Evolutionary conservation across 2,888 invertebrate species (phyloP).

Genomic region (Panzeria rudis): DNA sequence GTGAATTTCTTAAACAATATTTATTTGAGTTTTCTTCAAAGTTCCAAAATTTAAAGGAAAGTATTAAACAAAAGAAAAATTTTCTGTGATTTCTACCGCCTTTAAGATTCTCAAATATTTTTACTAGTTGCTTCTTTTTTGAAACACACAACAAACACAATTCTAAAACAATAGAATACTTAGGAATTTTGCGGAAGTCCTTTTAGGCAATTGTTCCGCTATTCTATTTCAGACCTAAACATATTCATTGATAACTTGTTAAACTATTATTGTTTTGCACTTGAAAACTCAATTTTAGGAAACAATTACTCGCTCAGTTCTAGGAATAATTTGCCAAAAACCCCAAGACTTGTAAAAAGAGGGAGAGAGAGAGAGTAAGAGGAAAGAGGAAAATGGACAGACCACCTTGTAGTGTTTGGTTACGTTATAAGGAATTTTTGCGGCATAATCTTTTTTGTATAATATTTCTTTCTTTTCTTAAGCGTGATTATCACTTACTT

Average conservation of each 20-base stretch:
- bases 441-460: conserved; percentile 63
- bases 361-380: neutral
- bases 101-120: conserved; percentile 7
- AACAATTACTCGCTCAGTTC: conserved; percentile 45
- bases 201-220: conserved; percentile 65
- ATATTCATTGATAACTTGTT: conserved; percentile 72
- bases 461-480: conserved; percentile 18
- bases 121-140: conserved; percentile 29
- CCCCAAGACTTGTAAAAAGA: neutral
- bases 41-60: conserved; percentile 31
- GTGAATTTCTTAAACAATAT: conserved; percentile 28
- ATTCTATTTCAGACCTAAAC: conserved; percentile 31
- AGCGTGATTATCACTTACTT: conserved; percentile 70
- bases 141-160: conserved; percentile 45
- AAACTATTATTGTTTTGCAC: conserved; percentile 70
- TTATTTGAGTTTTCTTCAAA: neutral
- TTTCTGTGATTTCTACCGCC: conserved; percentile 65
- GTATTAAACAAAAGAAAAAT: conserved; percentile 40
- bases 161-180: conserved; percentile 59
- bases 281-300: conserved; percentile 64
- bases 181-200: conserved; percentile 72
- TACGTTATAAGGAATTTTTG: conserved; percentile 70
- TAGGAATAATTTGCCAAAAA: conserved; percentile 49
- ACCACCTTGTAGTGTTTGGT: conserved; percentile 69
- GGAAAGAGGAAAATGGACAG: conserved; percentile 10